Evolutionary conservation across 1,140 invertebrate genomes (phyloP).

Genomic region (Drosophila sulfurigaster): DNA sequence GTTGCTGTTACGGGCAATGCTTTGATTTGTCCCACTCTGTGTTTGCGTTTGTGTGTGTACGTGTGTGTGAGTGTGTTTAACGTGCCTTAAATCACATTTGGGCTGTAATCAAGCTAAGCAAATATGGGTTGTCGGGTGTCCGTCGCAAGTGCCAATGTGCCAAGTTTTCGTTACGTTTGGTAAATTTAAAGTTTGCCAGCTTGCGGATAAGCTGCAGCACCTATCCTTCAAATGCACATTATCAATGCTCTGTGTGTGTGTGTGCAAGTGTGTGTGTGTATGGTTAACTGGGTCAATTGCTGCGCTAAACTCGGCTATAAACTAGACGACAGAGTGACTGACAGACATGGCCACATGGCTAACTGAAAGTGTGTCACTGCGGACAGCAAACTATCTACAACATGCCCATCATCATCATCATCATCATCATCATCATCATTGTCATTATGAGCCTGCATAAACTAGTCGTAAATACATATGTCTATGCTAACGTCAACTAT

Average conservation of each 20-base stretch:
- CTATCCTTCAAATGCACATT: slow-evolving; percentile 18
- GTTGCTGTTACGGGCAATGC: slow-evolving; percentile 30
- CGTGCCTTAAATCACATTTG: slow-evolving; percentile 80
- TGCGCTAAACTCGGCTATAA: slow-evolving; percentile 40
- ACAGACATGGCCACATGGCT: background rate
- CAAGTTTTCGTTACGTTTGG: slow-evolving; percentile 61
- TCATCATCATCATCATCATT: slow-evolving; percentile 29
- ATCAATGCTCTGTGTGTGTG: slow-evolving; percentile 5
- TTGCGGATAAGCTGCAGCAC: slow-evolving; percentile 13
- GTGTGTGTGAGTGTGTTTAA: slow-evolving; percentile 57
- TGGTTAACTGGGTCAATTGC: slow-evolving; percentile 63
- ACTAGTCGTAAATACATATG: slow-evolving; percentile 4
- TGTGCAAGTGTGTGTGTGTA: slow-evolving; percentile 1
- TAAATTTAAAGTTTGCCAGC: slow-evolving; percentile 52
- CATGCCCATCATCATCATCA: slow-evolving; percentile 20
- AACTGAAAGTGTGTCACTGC: slow-evolving; percentile 40
- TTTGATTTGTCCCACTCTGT: slow-evolving; percentile 40
- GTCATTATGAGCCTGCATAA: slow-evolving; percentile 4
- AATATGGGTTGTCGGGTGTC: slow-evolving; percentile 53
- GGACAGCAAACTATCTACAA: slow-evolving; percentile 66
- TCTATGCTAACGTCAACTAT: background rate
- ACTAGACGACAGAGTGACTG: slow-evolving; percentile 10
- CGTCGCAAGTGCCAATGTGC: slow-evolving; percentile 44
- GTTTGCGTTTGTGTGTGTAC: background rate
- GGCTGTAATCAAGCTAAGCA: slow-evolving; percentile 79